These are phyloP conservation scores for Saimiri boliviensis DNA, from an alignment of 2,113 vertebrate species.

Conservation along the genomic window DNA sequence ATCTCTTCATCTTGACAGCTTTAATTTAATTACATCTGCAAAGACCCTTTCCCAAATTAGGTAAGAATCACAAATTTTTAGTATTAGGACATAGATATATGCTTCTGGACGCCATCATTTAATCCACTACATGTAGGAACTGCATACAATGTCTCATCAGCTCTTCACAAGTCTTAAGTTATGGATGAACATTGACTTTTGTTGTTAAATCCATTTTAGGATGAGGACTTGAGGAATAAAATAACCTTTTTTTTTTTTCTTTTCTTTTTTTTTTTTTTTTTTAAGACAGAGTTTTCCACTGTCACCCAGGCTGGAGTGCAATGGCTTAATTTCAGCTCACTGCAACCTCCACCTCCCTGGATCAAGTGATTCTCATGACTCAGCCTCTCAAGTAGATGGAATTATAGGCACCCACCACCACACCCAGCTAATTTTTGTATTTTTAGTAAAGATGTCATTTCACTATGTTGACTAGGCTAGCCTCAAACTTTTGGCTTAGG, in stretches of 20 bases:
- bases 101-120: neutral
- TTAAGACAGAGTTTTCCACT: too few species aligned
- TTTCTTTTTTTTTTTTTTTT: too few species aligned
- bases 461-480: too few species aligned
- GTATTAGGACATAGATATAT: neutral
- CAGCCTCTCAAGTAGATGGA: too few species aligned
- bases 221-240: neutral
- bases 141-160: neutral
- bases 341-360: too few species aligned
- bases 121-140: neutral
- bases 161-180: constrained; percentile 4
- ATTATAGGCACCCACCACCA: too few species aligned
- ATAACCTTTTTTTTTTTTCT: too few species aligned
- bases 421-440: too few species aligned
- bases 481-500: neutral
- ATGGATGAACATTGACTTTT: neutral
- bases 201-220: neutral
- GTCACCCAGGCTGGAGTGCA: too few species aligned
- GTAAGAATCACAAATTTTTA: neutral
- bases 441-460: too few species aligned
- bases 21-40: neutral
- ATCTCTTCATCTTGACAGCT: neutral
- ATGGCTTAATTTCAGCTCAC: too few species aligned
- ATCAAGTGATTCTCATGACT: too few species aligned
- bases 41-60: neutral